A percentile compares a stretch with the other conserved stretches of the same genome.
These are phyloP conservation scores for Epirrhoe alternata DNA, from an alignment of 2,888 invertebrate species.

Conservation along the genomic window DNA sequence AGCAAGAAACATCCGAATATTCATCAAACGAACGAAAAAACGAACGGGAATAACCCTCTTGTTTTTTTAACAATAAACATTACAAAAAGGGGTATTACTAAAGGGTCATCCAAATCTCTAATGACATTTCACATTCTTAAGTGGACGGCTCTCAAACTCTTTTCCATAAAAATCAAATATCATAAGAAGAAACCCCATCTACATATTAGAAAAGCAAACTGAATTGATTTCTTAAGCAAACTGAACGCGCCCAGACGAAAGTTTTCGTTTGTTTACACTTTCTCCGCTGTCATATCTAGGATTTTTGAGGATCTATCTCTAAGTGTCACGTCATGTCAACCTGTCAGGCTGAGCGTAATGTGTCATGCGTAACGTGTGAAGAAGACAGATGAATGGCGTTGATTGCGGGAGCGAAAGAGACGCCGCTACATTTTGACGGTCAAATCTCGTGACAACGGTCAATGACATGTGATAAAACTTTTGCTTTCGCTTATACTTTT, in stretches of 20 bases:
- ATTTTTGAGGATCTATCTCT: slow-evolving; percentile 57
- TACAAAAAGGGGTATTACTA: too few species aligned
- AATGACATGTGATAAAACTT: slow-evolving; percentile 59
- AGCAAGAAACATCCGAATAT: too few species aligned
- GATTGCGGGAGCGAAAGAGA: slow-evolving; percentile 43
- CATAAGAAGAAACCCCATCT: slow-evolving; percentile 31
- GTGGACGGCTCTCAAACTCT: slow-evolving; percentile 13
- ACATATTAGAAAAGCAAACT: slow-evolving; percentile 45
- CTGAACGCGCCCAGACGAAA: slow-evolving; percentile 51
- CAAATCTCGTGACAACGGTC: slow-evolving; percentile 60
- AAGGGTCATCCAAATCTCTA: background rate
- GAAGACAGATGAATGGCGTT: slow-evolving; percentile 46
- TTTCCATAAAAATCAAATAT: slow-evolving; percentile 28
- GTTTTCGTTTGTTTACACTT: slow-evolving; percentile 77
- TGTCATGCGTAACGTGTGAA: slow-evolving; percentile 45
- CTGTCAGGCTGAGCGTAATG: slow-evolving; percentile 48
- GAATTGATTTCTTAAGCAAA: slow-evolving; percentile 53
- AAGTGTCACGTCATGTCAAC: slow-evolving; percentile 49
- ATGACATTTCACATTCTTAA: slow-evolving; percentile 7
- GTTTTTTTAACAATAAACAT: too few species aligned
- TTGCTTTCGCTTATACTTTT: slow-evolving; percentile 69
- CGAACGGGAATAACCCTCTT: too few species aligned
- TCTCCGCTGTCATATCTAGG: slow-evolving; percentile 64
- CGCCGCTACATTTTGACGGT: slow-evolving; percentile 51
- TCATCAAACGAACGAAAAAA: too few species aligned